Evolutionary conservation across 2,797 vertebrate genomes (phyloP).

Genomic region (Saxicola maurus): DNA sequence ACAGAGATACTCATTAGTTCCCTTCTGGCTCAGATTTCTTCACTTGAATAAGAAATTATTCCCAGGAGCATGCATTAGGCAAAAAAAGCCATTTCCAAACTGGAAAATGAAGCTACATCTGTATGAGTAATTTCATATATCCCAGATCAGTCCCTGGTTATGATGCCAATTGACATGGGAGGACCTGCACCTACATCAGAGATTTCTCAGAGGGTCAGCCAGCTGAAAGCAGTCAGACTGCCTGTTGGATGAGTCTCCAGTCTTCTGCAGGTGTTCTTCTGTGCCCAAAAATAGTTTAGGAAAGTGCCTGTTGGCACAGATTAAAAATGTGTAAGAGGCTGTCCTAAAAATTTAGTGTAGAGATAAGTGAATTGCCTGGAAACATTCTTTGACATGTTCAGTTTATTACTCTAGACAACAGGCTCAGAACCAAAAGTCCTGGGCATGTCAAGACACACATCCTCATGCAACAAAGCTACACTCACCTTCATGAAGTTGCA

Average conservation of each 20-base stretch:
- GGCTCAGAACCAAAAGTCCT: background rate
- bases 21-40: background rate
- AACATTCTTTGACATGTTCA: background rate
- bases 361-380: background rate
- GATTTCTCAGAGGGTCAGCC: background rate
- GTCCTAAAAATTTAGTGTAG: background rate
- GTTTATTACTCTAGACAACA: background rate
- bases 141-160: background rate
- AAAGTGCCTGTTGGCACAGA: background rate
- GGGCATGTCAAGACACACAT: background rate
- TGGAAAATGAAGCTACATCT: background rate
- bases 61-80: background rate
- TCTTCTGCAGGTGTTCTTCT: background rate
- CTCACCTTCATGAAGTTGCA: background rate
- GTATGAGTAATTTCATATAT: accelerated
- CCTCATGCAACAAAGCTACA: background rate
- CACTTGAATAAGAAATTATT: background rate
- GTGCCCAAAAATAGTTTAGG: background rate
- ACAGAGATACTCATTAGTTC: background rate
- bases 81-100: background rate
- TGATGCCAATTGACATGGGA: accelerated
- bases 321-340: background rate
- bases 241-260: background rate
- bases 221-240: background rate
- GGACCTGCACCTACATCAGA: background rate